Base-by-base conservation (phyloP, 1,140 invertebrate species). In the Lysiphlebus fabarum region DNA sequence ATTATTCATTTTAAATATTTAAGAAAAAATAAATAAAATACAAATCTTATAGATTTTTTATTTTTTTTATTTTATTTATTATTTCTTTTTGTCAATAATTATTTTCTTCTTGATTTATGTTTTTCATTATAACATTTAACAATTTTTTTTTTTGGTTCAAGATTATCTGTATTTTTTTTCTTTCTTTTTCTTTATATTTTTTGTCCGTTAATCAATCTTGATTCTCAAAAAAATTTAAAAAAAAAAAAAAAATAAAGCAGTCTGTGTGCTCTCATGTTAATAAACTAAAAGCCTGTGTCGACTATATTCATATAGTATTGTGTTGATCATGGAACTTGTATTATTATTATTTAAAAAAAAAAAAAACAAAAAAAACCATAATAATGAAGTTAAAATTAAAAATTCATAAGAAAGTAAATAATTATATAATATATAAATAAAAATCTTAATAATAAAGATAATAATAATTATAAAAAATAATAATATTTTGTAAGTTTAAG, bases 221-320 rank as follows among this genome's bases (percentile, higher is more conserved):
- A 62, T 67, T 72, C 68, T 77, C 74, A 73, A 62, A 70, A 70
- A n/a, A n/a, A n/a, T n/a, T n/a, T n/a, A n/a, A n/a, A n/a, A n/a
- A n/a, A n/a, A n/a, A 68, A 64, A 64, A 11, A 45, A 61, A 70
- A 72, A 67, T 61, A 2, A 26, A 26, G 71, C 73, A 76, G 74
- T 78, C 75, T 76, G 71, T 68, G 62, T 73, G 77, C 75, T 77
- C 75, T 77, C 68, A 64, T 74, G 38, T 51, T 36, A 36, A 51
- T 67, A 70, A 70, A 64, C 71, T 66, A 67, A 65, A 75, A 75
- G 66, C 69, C 71, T 62, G 66, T 59, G 34, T 10, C 37, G 12
- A 41, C 38, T 47, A 14, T 55, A 26, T 53, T 59, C 37, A 11
- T 51, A 38, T 38, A 41, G 41, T 49, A 26, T 26, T 49, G 8